A percentile compares a stretch with the other conserved stretches of the same genome.
These are phyloP conservation scores for Microplitis mediator DNA, from an alignment of 1,140 invertebrate species.

Conservation along the genomic window DNA sequence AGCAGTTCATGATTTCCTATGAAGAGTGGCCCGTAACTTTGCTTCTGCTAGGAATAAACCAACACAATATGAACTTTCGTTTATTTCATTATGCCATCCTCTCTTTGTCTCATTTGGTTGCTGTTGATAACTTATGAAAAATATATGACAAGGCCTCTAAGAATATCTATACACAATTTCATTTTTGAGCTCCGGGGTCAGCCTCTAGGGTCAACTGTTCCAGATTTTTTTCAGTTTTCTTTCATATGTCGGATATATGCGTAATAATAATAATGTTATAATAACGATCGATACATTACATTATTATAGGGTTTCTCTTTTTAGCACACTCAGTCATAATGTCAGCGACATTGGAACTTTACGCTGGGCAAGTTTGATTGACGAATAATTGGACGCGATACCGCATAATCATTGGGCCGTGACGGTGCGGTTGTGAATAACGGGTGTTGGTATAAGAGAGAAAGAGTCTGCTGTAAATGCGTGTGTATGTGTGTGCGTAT, in stretches of 20 bases:
- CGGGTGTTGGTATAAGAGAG: neutral
- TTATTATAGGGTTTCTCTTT: neutral
- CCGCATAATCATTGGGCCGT: slow-evolving; percentile 30
- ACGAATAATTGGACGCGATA: slow-evolving; percentile 32
- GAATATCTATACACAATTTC: no score
- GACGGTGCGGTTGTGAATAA: slow-evolving; percentile 8
- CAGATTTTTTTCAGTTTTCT: no score
- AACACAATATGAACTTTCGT: no score
- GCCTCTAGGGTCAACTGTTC: no score
- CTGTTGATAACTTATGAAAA: no score
- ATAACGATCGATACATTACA: neutral
- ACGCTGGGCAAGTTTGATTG: slow-evolving; percentile 29
- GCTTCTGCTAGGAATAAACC: no score
- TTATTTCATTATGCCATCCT: no score
- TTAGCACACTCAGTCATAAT: neutral
- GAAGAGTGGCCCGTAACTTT: no score
- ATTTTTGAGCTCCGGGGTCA: no score
- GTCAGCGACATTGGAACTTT: slow-evolving; percentile 14
- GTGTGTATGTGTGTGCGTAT: neutral
- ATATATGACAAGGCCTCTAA: no score
- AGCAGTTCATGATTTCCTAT: no score
- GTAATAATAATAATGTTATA: neutral
- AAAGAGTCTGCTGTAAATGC: neutral
- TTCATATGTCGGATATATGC: neutral
- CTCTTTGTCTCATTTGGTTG: no score